Conservation (phyloP, 2,113 vertebrate species). For the Gymnogyps californianus region DNA sequence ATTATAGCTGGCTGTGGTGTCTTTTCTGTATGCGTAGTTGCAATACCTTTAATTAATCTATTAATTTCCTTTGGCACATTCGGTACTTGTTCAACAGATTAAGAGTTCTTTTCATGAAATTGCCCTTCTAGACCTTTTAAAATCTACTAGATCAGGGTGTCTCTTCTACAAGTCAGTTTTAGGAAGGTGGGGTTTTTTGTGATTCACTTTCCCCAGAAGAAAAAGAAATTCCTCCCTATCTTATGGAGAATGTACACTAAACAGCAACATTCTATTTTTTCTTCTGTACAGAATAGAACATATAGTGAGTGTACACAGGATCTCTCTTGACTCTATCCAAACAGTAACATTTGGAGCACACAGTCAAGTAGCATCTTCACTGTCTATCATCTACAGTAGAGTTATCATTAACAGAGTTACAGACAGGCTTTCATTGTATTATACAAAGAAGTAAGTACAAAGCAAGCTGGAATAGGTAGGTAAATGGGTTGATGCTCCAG, state of each 20-base stretch:
- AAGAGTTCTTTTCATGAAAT: not conserved
- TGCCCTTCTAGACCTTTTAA: not conserved
- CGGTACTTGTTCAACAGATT: not conserved
- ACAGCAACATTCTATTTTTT: not conserved
- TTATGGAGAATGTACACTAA: rapidly evolving
- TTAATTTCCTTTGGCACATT: not conserved
- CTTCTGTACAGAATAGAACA: not conserved
- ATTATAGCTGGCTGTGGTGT: not conserved
- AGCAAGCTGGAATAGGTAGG: not conserved
- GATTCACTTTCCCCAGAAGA: not conserved
- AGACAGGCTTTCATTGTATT: not conserved
- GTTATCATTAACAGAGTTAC: not conserved
- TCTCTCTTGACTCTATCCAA: not conserved
- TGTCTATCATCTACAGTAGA: not conserved
- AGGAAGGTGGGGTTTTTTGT: not conserved
- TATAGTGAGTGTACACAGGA: not conserved
- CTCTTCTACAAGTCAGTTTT: not conserved
- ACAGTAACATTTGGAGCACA: not conserved
- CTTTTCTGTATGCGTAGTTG: not conserved
- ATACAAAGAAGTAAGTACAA: not conserved
- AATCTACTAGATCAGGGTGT: not conserved
- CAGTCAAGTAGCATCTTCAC: not conserved
- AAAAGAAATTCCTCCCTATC: not conserved
- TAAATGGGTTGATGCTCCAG: not conserved
- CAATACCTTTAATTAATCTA: not conserved